phyloP scores from a whole-genome alignment of 2,113 vertebrate genomes.

The Chinchilla lanigera region DNA sequence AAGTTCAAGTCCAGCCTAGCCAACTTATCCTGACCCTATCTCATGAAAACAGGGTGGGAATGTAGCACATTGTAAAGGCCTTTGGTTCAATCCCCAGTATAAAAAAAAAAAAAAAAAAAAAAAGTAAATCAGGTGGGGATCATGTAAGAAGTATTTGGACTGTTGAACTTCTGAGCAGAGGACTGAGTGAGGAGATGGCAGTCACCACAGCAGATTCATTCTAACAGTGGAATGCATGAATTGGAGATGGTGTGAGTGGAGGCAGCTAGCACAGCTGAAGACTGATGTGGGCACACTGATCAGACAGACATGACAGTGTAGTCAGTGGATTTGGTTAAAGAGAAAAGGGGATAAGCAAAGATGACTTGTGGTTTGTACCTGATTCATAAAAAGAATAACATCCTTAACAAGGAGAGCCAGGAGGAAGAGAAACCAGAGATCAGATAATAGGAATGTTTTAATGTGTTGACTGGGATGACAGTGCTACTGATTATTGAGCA shows the following conservation, averaged over 20 bases:
- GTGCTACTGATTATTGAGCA: constrained; percentile 14
- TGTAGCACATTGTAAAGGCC: not conserved
- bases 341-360: not conserved
- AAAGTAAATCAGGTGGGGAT: not conserved
- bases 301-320: not conserved
- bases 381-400: constrained; percentile 45
- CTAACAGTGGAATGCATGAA: not conserved
- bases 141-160: not conserved
- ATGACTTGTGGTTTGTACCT: not conserved
- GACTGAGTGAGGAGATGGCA: not conserved
- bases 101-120: too few relatives aligned
- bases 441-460: not conserved
- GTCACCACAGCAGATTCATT: not conserved
- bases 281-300: not conserved
- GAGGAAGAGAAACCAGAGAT: constrained; percentile 28
- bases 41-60: not conserved
- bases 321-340: not conserved
- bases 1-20: not conserved
- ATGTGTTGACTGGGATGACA: constrained; percentile 7
- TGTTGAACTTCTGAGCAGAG: not conserved
- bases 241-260: not conserved
- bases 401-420: not conserved
- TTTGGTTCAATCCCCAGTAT: not conserved
- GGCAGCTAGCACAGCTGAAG: not conserved
- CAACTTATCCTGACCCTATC: not conserved